Evolutionary conservation across 1,140 invertebrate species (phyloP), one percentile per base, ranked within the genome.

Genomic region (Xylocopa sonorina): DNA sequence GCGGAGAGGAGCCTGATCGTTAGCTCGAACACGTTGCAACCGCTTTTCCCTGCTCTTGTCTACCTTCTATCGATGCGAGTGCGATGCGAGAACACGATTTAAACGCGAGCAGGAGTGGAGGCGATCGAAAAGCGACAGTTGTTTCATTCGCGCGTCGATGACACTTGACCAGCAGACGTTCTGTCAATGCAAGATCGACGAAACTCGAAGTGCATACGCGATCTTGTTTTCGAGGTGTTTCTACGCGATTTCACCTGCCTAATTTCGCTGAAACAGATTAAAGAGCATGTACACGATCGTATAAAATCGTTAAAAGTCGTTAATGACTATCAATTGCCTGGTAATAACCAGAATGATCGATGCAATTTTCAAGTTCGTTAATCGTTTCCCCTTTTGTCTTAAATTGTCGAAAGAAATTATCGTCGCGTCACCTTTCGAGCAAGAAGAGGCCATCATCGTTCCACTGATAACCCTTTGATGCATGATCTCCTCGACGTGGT

Each of bases 301-400:
- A n/a, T n/a, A n/a, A n/a, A n/a, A 16, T 77, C 64, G 64, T 77
- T 69, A 69, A 68, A 69, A 38, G 53, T 66, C 72, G 46, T 64
- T 66, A 55, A 75, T 29, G 38, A 76, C 66, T 41, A 38, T n/a
- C 16, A n/a, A n/a, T n/a, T n/a, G n/a, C 1, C 16, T 43, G 21
- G 53, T 66, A 66, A 41, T 38, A 5, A 5, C 3, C 2, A 16
- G 3, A 32, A 18, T 21, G 27, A 66, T 53, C 60, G 48, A 75
- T 66, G 21, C 60, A 4, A 64, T 75, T 75, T 75, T 41, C 43
- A 32, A 62, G 69, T 5, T 32, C 27, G 29, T 34, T 32, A 50
- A 73, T 60, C 57, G 55, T 48, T 32, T 5, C 38, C 24, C 41
- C n/a, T 48, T 43, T n/a, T 43, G 55, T 6, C 12, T 18, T 6